Conservation (phyloP, 2,797 vertebrate genomes). For the Hoplostethus atlanticus region DNA sequence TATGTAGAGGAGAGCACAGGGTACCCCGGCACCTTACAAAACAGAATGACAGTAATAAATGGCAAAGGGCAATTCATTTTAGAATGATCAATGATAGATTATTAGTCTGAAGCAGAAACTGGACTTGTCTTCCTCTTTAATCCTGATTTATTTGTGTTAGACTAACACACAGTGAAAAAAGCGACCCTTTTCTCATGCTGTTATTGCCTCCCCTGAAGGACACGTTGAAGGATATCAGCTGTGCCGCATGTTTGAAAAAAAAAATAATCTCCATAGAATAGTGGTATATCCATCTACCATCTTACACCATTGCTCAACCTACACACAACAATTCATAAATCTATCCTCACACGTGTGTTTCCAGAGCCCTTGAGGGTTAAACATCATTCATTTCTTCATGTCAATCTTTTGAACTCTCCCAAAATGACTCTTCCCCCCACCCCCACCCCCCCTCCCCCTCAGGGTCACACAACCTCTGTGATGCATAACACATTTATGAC, state of each 20-base stretch:
- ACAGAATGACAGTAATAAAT: conserved; percentile 43
- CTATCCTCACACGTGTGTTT: conserved; percentile 39
- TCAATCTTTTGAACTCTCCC: conserved; percentile 57
- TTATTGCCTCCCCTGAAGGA: conserved; percentile 56
- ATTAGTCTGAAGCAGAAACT: conserved; percentile 24
- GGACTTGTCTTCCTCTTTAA: neutral
- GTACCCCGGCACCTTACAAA: neutral
- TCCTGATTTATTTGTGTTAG: conserved; percentile 15
- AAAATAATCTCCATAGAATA: conserved; percentile 32
- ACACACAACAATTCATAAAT: conserved; percentile 75
- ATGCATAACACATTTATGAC: conserved; percentile 66
- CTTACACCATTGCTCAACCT: conserved; percentile 61
- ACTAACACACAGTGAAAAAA: conserved; percentile 12
- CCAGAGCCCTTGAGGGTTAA: conserved; percentile 46
- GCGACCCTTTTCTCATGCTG: neutral
- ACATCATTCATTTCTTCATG: conserved; percentile 71
- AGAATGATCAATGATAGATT: conserved; percentile 43
- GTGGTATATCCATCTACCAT: conserved; percentile 67
- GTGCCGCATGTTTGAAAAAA: conserved; percentile 37
- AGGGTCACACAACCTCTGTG: conserved; percentile 65
- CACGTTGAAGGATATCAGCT: conserved; percentile 65
- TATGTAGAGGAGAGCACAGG: neutral
- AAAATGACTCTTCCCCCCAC: conserved; percentile 13
- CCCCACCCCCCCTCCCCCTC: conserved; percentile 33
- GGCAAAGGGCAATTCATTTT: conserved; percentile 43